Base-by-base conservation (phyloP, 2,113 vertebrate species). In the Aptenodytes forsteri region DNA sequence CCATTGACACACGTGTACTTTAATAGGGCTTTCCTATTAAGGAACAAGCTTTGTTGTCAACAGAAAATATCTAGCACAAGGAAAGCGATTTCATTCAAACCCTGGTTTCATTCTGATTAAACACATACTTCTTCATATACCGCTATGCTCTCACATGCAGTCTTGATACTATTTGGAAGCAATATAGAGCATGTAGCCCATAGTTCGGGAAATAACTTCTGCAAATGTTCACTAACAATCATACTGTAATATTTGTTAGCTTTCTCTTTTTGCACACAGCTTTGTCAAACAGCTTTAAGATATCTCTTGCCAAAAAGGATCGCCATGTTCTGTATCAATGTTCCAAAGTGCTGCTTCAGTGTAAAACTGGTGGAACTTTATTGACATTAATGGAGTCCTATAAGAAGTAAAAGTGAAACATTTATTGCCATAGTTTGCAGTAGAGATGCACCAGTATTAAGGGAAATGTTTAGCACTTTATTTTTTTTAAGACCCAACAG, bases 241-340 rank as follows among this genome's bases (percentile, higher is more conserved):
- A 52, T 72, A 42, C 42, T 78, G 50, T 75, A 62, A 40, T 88
- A 88, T 87, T 97, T 97, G 88, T 78, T 90, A 88, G 72, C 70
- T 85, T 83, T 72, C 29, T 75, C 14, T 40, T 95, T 78, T 86
- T 85, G 85, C 77, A 85, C 85, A 46, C 64, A 36, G 59, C 75
- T 90, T 93, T 96, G 67, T 93, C 6, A 15, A 95, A 88, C 90
- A 95, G 97, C 95, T 97, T 97, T 97, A 96, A 93, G 85, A 88
- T 71, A 64, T 50, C 83, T 92, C 64, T 97, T 96, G 97, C 95
- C 95, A 97, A 97, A 97, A 96, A 72, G 56, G 49, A 94, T 78
- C n/a, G 79, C 66, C 21, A 4, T 92, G 38, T 96, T 97, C 64
- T 87, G 3, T 89, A 77, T 72, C 81, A 26, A 5, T 64, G 42